Evolutionary conservation across 2,113 vertebrate species (phyloP).

Genomic region (Mastomys natalensis): DNA sequence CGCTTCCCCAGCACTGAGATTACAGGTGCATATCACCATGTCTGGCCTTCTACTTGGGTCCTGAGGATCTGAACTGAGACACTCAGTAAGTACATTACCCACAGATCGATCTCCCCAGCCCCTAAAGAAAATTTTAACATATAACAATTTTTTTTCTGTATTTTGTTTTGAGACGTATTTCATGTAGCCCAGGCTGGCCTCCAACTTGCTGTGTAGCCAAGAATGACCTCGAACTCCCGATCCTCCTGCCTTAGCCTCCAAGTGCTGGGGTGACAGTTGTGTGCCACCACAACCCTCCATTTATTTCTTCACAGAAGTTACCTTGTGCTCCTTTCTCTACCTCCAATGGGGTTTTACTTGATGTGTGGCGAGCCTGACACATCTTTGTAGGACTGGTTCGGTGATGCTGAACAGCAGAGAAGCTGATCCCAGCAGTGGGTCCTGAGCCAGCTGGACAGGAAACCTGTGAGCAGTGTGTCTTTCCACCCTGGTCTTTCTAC

Average conservation of each 20-base stretch:
- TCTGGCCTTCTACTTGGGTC: not conserved
- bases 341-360: not conserved
- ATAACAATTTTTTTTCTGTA: not conserved
- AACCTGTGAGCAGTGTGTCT: not conserved
- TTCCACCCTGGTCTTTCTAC: not conserved
- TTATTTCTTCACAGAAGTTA: not conserved
- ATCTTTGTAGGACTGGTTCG: not conserved
- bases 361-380: not conserved
- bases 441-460: not conserved
- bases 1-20: not conserved
- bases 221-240: not conserved
- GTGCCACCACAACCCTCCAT: not conserved
- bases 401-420: not conserved
- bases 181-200: too few relatives aligned
- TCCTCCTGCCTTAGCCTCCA: not conserved
- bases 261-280: not conserved
- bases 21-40: not conserved
- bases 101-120: not conserved
- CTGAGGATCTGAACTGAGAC: not conserved
- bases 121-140: not conserved
- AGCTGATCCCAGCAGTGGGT: not conserved
- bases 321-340: accelerated
- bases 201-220: not conserved
- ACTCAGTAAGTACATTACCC: not conserved
- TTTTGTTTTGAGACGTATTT: not conserved